Evolutionary conservation across 2,888 invertebrate species (phyloP), one percentile per base, ranked within the genome.

Genomic region (Polia nebulosa): DNA sequence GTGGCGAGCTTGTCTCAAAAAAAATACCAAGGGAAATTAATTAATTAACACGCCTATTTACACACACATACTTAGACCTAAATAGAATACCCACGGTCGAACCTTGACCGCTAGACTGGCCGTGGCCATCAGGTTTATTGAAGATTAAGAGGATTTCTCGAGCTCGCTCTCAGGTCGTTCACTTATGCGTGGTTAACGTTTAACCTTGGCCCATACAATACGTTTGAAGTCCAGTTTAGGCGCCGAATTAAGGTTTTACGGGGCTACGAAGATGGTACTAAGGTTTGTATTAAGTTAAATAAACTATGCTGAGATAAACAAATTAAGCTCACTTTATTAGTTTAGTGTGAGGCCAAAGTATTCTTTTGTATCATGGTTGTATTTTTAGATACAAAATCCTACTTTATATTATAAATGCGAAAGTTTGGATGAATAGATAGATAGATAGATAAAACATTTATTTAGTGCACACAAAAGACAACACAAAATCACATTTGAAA

Each of bases 41-140:
- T n/a, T n/a, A n/a, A n/a, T n/a, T 15, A 15, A 36, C 36, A 36
- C 11, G 15, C 15, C 36, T 41, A 9, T 7, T 4, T 32, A 32
- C 8, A 8, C 8, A n/a, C 7, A 15, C 15, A 47, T 25, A 15
- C 5, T 41, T 15, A 20, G 5, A 36, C 8, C 0, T 49, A 41
- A 29, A 29, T 27, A 49, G n/a, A 41, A 49, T 44, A 44, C 1
- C 32, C 25, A 56, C 34, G 11, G 25, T 47, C 15, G 25, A 34
- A 57, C 72, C 71, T 51, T 76, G 71, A 71, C 76, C 72, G 59
- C 59, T 55, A 59, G 76, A 71, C 71, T 60, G 32, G 11, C 39
- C n/a, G 27, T 52, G 75, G 41, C 57, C 59, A 60, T 52, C 62
- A 65, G 71, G 65, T 75, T 65, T 75, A 76, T 52, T 72, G 56